These are phyloP conservation scores for Pyrrhia umbra DNA, from an alignment of 2,888 invertebrate genomes.

Conservation along the genomic window DNA sequence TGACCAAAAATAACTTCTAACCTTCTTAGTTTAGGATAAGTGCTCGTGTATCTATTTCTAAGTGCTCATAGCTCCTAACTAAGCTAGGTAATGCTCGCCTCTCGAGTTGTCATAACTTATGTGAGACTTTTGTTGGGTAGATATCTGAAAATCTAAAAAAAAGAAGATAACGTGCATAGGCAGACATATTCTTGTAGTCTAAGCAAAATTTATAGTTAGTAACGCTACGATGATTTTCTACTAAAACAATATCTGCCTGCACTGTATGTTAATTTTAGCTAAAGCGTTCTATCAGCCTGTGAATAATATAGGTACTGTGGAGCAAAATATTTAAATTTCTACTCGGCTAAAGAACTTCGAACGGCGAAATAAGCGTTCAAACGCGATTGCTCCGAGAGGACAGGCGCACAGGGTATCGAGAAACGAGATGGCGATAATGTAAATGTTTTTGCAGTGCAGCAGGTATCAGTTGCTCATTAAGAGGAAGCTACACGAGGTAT, in stretches of 20 bases:
- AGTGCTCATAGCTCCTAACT: too few relatives aligned
- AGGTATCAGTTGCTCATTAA: constrained; percentile 2
- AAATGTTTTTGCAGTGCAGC: constrained; percentile 13
- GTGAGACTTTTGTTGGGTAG: constrained; percentile 6
- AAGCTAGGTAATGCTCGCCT: constrained; percentile 25
- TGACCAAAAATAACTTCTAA: too few relatives aligned
- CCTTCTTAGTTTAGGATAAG: too few relatives aligned
- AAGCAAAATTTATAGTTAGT: too few relatives aligned
- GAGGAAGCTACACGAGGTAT: constrained; percentile 34
- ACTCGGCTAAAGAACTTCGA: constrained; percentile 4
- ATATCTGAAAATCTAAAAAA: constrained; percentile 12
- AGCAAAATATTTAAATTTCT: background rate
- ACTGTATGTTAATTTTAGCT: constrained; percentile 6
- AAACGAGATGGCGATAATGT: background rate
- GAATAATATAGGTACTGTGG: background rate
- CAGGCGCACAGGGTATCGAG: background rate
- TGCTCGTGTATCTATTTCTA: too few relatives aligned
- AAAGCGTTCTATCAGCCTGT: background rate
- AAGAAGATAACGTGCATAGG: too few relatives aligned
- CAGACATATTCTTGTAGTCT: too few relatives aligned
- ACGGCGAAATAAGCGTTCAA: background rate
- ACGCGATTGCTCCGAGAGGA: background rate
- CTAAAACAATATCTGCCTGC: too few relatives aligned
- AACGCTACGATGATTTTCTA: too few relatives aligned
- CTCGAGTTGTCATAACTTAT: constrained; percentile 17